These are phyloP conservation scores for Octonoba sinensis DNA, from an alignment of 2,888 invertebrate genomes.

Conservation along the genomic window DNA sequence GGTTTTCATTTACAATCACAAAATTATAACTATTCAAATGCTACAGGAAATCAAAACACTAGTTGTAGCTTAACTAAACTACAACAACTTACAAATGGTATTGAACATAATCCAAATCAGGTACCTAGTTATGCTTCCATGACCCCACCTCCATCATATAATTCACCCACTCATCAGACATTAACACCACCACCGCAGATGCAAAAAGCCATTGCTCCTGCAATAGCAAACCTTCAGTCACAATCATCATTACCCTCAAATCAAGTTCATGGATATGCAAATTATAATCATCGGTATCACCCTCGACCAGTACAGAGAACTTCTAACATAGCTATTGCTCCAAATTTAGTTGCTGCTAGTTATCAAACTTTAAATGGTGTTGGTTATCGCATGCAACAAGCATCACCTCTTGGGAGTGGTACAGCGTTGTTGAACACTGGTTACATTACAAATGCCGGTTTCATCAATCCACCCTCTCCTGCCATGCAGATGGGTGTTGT, in stretches of 20 bases:
- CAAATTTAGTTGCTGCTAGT: conserved; percentile 82
- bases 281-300: conserved; percentile 68
- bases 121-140: conserved; percentile 77
- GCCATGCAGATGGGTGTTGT: conserved; percentile 81
- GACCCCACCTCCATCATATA: conserved; percentile 75
- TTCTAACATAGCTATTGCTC: conserved; percentile 79
- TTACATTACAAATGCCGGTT: conserved; percentile 78
- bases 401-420: conserved; percentile 69
- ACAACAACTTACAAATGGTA: conserved; percentile 92
- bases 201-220: conserved; percentile 66
- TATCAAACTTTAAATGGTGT: conserved; percentile 79
- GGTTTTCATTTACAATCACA: conserved; percentile 66
- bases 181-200: conserved; percentile 67
- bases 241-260: conserved; percentile 66
- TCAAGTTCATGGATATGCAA: conserved; percentile 68
- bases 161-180: conserved; percentile 71
- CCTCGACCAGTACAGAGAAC: conserved; percentile 60
- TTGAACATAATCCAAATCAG: conserved; percentile 77
- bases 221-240: conserved; percentile 68
- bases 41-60: conserved; percentile 68
- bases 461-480: conserved; percentile 80
- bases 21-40: conserved; percentile 59
- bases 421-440: conserved; percentile 72
- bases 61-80: conserved; percentile 90
- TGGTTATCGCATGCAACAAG: conserved; percentile 82